Base-by-base conservation (phyloP, 2,797 vertebrate species). In the Acanthurus tractus region DNA sequence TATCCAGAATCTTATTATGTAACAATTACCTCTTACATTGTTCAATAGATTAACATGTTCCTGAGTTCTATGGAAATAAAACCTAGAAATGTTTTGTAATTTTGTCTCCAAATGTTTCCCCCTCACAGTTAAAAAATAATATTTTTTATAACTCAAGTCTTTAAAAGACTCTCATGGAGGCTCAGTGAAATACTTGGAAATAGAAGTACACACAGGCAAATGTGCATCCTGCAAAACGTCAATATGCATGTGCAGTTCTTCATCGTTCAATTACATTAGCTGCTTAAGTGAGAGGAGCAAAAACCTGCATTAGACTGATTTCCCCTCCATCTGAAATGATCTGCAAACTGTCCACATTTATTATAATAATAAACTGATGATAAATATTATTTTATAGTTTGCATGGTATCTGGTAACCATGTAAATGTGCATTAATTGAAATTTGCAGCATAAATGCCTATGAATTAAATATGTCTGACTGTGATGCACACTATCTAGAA, bases 1-100 rank as follows among this genome's bases (percentile, higher is more conserved):
- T 25, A 44, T 56, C 52, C 20, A 46, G 9, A 25, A 78, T 45
- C 56, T 70, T 61, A 54, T 45, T 15, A 45, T 52, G 46, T 72
- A 23, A 49, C 23, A 0, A 40, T 46, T 42, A 69, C 63, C 36
- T 14, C 18, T 15, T 11, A 34, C 12, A 44, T 34, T 57, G 34
- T 70, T 61, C n/a, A 57, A 20, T 14, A 40, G n/a, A 42, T 54
- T 25, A 48, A 62, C 22, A 10, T 38, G 29, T 64, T 63, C 72
- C 59, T 56, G 20, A 54, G 14, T 59, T 40, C 6, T 18, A 48
- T 25, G 44, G 22, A 69, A 66, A 66, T 53, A 57, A 66, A 65
- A 23, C 23, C 52, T 54, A 13, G 0, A 56, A 63, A 34, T 56
- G 22, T 56, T 61, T 42, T 54, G 25, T 29, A 29, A 2, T 29